These are phyloP conservation scores for Glaucopsyche alexis DNA, from an alignment of 2,888 invertebrate species.

Conservation along the genomic window DNA sequence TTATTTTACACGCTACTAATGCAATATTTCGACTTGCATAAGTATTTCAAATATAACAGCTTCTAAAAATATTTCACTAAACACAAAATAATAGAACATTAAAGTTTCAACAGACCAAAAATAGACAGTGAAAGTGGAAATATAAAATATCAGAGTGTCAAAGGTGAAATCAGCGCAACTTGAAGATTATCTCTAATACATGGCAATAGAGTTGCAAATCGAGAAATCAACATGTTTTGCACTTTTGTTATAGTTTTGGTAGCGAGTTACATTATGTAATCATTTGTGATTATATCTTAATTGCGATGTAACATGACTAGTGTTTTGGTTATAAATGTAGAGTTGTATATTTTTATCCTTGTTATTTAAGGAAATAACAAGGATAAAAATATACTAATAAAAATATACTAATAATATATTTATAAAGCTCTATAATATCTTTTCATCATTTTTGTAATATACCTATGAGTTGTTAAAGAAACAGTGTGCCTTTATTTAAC, in stretches of 20 bases:
- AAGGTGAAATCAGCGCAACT: background rate
- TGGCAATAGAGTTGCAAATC: background rate
- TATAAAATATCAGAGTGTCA: constrained; percentile 18
- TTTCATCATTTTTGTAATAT: too few relatives aligned
- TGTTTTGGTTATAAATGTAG: background rate
- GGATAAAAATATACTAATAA: too few relatives aligned
- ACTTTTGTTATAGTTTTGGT: constrained; percentile 13
- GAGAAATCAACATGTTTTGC: background rate
- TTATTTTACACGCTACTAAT: too few relatives aligned
- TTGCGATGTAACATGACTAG: background rate
- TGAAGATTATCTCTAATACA: background rate
- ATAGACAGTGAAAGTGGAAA: constrained; percentile 16
- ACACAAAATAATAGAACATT: background rate
- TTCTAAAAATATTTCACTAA: background rate
- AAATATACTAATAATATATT: too few relatives aligned
- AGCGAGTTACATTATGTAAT: background rate
- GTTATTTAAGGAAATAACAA: background rate
- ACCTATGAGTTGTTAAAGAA: too few relatives aligned
- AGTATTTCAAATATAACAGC: too few relatives aligned
- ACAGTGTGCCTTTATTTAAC: too few relatives aligned
- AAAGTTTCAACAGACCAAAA: background rate
- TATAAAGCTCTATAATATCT: too few relatives aligned
- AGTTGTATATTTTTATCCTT: background rate
- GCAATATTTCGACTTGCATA: too few relatives aligned
- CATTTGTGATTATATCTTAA: constrained; percentile 1